Percentiles rank a stretch among this genome's conserved stretches.
Conservation (phyloP, 2,888 invertebrate species). For the Halictus quadricinctus region DNA sequence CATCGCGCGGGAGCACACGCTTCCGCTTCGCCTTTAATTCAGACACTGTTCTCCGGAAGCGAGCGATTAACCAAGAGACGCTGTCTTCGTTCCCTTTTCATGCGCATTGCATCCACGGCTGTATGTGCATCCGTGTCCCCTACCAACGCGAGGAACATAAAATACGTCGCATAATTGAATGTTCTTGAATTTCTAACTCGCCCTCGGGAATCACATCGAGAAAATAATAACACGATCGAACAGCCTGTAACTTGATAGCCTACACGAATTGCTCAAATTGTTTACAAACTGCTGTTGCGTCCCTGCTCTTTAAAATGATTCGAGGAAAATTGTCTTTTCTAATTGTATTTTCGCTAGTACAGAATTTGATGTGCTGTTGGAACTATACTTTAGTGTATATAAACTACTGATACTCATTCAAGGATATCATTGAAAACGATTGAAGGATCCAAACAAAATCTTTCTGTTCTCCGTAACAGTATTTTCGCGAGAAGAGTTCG, state of each 20-base stretch:
- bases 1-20: background rate
- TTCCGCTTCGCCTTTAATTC: background rate
- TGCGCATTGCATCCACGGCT: no score
- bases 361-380: no score
- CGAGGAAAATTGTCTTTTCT: background rate
- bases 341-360: no score
- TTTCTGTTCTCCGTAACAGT: no score
- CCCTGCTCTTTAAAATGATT: background rate
- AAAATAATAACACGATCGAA: background rate
- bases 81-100: background rate
- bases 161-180: no score
- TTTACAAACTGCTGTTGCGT: background rate
- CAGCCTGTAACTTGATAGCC: background rate
- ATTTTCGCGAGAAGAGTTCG: no score
- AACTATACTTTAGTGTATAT: no score
- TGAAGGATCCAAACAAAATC: no score
- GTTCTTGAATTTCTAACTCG: background rate
- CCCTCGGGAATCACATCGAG: background rate
- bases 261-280: background rate
- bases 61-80: background rate
- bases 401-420: no score
- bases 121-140: no score
- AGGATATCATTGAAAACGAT: no score
- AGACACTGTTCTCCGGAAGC: slow-evolving; percentile 5
- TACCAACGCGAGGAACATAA: no score